phyloP scores from a whole-genome alignment of 2,797 vertebrate species.

The Bryconaethiops microstoma region DNA sequence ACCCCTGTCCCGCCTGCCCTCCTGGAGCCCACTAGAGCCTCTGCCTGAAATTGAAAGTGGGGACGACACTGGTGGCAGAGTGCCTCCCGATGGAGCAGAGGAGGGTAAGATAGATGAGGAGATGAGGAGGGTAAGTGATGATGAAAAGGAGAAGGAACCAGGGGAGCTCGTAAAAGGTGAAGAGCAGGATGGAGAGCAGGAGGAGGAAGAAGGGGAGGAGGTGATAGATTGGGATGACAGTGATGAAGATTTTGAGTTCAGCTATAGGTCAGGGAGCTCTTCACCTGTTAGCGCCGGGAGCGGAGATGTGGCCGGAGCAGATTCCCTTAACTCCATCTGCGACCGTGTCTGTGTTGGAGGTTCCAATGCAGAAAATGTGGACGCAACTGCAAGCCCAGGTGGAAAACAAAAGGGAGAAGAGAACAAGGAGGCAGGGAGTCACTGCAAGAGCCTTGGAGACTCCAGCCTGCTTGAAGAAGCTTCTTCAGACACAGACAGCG shows the following conservation, averaged over 20 bases:
- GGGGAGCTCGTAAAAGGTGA: slow-evolving; percentile 63
- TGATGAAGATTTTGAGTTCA: slow-evolving; percentile 86
- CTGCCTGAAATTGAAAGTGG: slow-evolving; percentile 80
- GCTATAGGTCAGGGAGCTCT: slow-evolving; percentile 82
- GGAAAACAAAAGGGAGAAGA: slow-evolving; percentile 21
- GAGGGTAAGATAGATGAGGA: slow-evolving; percentile 77
- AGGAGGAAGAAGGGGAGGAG: slow-evolving; percentile 57
- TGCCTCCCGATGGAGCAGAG: slow-evolving; percentile 91
- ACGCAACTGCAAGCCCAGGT: neutral
- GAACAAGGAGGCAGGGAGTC: slow-evolving; percentile 16
- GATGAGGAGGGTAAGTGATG: slow-evolving; percentile 45
- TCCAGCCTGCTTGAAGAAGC: slow-evolving; percentile 44
- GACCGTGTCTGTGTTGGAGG: slow-evolving; percentile 72
- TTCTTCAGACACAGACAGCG: slow-evolving; percentile 71
- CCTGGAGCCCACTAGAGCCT: slow-evolving; percentile 80
- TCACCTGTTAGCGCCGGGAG: slow-evolving; percentile 83
- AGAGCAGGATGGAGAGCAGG: slow-evolving; percentile 67
- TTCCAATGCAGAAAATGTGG: slow-evolving; percentile 43
- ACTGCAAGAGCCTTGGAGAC: slow-evolving; percentile 46
- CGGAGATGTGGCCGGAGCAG: slow-evolving; percentile 62
- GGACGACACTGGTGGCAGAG: slow-evolving; percentile 80
- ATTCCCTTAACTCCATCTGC: slow-evolving; percentile 60
- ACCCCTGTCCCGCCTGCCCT: slow-evolving; percentile 71
- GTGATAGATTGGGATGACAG: slow-evolving; percentile 75
- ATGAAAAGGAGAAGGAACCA: slow-evolving; percentile 61